phyloP scores from a whole-genome alignment of 2,797 vertebrate genomes.

The Anableps anableps region DNA sequence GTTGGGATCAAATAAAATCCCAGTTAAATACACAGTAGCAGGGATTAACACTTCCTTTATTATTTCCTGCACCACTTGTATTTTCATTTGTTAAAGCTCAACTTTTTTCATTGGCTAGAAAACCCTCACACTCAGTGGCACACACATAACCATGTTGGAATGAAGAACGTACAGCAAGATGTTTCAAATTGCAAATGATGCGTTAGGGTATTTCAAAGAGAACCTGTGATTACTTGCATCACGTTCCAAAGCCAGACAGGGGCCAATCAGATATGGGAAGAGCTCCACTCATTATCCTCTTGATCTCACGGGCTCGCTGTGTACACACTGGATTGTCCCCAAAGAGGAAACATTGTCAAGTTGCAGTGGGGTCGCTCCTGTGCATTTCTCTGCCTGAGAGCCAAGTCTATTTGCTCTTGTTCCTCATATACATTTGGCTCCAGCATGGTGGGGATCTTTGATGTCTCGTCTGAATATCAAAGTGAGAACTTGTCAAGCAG shows the following conservation, averaged over 20 bases:
- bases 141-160: background rate
- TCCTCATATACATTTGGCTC: conserved; percentile 40
- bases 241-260: conserved; percentile 66
- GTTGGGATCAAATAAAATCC: background rate
- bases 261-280: conserved; percentile 74
- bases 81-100: conserved; percentile 12
- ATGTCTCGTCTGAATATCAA: conserved; percentile 42
- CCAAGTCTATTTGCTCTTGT: conserved; percentile 66
- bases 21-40: background rate
- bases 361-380: conserved; percentile 41
- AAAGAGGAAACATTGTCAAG: conserved; percentile 69
- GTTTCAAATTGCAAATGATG: conserved; percentile 78
- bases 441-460: conserved; percentile 16
- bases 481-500: conserved; percentile 44
- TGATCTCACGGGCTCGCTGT: conserved; percentile 12
- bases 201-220: conserved; percentile 72
- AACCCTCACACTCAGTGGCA: background rate
- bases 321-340: conserved; percentile 42
- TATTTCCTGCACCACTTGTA: background rate
- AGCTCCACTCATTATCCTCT: conserved; percentile 8
- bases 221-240: conserved; percentile 70
- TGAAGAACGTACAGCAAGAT: conserved; percentile 57
- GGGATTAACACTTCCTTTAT: background rate
- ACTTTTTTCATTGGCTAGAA: conserved; percentile 21
- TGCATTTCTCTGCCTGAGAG: conserved; percentile 60